Base-by-base conservation (phyloP, 2,888 invertebrate genomes). In the Luffia ferchaultella region DNA sequence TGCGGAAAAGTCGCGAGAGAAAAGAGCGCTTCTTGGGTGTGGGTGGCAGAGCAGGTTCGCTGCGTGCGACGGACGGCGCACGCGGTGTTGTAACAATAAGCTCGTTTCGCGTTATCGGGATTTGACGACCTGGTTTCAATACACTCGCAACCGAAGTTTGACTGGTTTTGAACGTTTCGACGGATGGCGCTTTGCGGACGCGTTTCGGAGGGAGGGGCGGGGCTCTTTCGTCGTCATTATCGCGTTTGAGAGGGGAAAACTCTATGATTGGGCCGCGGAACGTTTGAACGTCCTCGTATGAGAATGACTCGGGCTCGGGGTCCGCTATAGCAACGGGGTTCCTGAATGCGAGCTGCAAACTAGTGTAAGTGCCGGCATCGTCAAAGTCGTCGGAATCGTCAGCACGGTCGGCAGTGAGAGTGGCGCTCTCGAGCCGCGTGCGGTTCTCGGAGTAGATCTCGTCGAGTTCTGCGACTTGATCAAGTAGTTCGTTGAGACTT, bases 201-300 rank as follows among this genome's bases (percentile, higher is more conserved):
- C 94, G 87, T 65, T 94, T 95, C 0, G 95, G 95, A 0, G 94
- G 94, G 51, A 93, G 62, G 0, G 93, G 93, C 1, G 94, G 93
- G 44, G 91, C 79, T 58, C 88, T 86, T 57, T 89, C 90, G 47
- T 86, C 87, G 1, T 66, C 62, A 1, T 79, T 75, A 20, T 88
- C 88, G 20, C 86, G 78, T 60, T 87, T 87, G 0, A 86, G 65
- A 0, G 83, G 73, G 15, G 79, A 67, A 61, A 79, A 75, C 64
- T 85, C 79, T n/a, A 87, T 84, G 46, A 85, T 82, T 0, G 87
- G 87, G 0, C 82, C 79, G 62, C 78, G 80, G 62, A 62, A 76
- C 30, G 74, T 71, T 58, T 84, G 62, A 0, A 89, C 79, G 59
- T 90, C 90, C 58, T 89, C 89, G 63, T 88, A 88, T 20, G 86